Evolutionary conservation across 2,113 vertebrate genomes (phyloP).

Genomic region (Apteryx mantelli): DNA sequence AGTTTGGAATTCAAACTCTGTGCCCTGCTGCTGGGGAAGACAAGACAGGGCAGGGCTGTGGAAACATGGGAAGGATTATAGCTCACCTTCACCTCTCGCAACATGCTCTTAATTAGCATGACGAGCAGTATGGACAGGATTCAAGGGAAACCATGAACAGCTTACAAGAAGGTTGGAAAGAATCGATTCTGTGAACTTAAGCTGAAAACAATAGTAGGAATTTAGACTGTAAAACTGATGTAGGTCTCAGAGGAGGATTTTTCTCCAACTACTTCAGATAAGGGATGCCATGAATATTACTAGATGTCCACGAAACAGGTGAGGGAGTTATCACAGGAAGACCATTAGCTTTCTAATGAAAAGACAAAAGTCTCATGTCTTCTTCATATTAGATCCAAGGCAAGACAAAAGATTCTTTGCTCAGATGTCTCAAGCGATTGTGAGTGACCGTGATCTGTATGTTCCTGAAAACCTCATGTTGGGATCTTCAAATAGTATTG

Average conservation of each 20-base stretch:
- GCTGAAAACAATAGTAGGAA: background rate
- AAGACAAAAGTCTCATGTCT: background rate
- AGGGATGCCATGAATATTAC: background rate
- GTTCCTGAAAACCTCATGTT: background rate
- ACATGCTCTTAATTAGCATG: background rate
- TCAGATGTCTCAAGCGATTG: background rate
- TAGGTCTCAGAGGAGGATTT: background rate
- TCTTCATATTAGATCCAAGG: background rate
- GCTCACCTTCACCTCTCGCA: slow-evolving; percentile 6
- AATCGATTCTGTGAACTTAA: background rate
- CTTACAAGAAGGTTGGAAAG: background rate
- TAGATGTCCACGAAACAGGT: background rate
- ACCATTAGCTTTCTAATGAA: background rate
- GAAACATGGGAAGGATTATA: background rate
- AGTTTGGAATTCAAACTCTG: background rate
- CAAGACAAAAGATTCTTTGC: background rate
- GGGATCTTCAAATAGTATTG: background rate
- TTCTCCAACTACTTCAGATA: background rate
- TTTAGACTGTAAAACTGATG: background rate
- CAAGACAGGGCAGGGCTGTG: background rate
- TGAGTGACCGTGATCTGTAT: background rate
- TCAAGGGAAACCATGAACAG: background rate
- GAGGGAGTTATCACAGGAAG: background rate
- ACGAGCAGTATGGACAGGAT: background rate
- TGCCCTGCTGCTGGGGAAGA: background rate